These are phyloP conservation scores for Eolophus roseicapilla DNA, from an alignment of 2,113 vertebrate species.

Conservation along the genomic window DNA sequence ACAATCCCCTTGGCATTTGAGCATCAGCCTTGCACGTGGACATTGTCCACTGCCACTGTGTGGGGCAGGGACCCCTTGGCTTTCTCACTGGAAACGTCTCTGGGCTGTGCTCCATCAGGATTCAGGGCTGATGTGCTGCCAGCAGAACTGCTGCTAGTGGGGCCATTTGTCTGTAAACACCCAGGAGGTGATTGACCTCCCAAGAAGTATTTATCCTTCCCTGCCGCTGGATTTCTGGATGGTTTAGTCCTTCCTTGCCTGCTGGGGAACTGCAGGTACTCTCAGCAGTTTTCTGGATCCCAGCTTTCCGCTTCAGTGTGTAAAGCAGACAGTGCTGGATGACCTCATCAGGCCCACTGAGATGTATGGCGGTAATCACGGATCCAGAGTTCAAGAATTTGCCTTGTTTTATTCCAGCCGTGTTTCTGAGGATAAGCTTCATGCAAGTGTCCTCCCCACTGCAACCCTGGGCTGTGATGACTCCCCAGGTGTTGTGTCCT, in stretches of 20 bases:
- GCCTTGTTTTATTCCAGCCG: accelerated
- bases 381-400: background rate
- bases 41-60: accelerated
- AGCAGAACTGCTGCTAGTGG: background rate
- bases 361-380: accelerated
- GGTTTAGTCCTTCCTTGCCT: background rate
- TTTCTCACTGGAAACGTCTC: background rate
- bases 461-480: accelerated
- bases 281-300: background rate
- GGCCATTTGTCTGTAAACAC: background rate
- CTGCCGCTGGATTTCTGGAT: background rate
- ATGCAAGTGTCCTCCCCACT: accelerated
- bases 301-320: accelerated
- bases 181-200: background rate
- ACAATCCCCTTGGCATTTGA: no score
- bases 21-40: accelerated
- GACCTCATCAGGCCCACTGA: accelerated
- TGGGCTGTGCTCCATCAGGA: background rate
- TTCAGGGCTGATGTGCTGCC: background rate
- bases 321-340: background rate
- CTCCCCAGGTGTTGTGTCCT: accelerated
- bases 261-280: background rate
- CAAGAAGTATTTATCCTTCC: background rate
- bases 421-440: background rate
- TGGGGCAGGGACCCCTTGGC: background rate